Conservation (phyloP, 2,797 vertebrate genomes). For the Rhodeus uyekii region DNA sequence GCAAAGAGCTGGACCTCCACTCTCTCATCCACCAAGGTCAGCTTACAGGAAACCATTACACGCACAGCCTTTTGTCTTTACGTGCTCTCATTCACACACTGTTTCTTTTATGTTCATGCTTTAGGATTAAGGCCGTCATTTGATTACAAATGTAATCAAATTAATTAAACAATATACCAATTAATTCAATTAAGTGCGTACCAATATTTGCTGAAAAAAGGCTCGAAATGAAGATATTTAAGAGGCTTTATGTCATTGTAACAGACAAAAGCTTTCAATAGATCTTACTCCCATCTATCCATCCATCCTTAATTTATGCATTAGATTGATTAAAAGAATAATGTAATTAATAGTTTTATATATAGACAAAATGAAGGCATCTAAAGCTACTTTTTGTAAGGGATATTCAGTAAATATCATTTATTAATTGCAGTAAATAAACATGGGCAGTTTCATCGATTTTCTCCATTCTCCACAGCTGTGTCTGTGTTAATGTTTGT, state of each 20-base stretch:
- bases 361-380: not conserved
- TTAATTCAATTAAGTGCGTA: not conserved
- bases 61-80: constrained; percentile 3
- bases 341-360: not conserved
- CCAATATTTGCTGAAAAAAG: not conserved
- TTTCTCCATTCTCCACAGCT: not conserved
- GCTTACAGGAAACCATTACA: constrained; percentile 37
- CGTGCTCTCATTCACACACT: not conserved
- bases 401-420: not conserved
- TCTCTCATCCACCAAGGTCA: constrained; percentile 84
- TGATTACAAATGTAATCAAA: not conserved
- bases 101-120: not conserved
- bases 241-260: not conserved
- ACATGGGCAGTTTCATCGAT: not conserved
- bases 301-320: too few relatives aligned
- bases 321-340: not conserved
- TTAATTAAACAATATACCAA: not conserved
- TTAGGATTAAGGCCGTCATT: not conserved
- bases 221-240: not conserved
- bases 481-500: constrained; percentile 17
- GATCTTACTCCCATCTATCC: too few relatives aligned
- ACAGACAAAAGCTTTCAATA: not conserved
- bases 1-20: constrained; percentile 88
- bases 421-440: not conserved
- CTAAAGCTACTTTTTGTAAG: not conserved